Evolutionary conservation across 2,888 invertebrate genomes (phyloP).

Genomic region (Polyploca ridens): DNA sequence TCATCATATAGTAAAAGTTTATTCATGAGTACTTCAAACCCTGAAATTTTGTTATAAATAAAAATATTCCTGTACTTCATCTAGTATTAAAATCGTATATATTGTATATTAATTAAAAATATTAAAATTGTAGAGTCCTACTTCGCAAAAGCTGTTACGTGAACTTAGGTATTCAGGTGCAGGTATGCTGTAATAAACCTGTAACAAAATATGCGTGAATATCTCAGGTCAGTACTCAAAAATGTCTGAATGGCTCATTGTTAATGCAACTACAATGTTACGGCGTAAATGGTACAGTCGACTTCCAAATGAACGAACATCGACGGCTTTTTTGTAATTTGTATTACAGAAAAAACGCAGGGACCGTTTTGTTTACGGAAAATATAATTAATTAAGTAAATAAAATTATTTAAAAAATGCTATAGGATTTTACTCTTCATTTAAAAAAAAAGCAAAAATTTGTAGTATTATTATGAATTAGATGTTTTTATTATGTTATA

Average conservation of each 20-base stretch:
- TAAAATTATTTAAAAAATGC: too few relatives aligned
- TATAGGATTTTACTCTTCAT: too few relatives aligned
- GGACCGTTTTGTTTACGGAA: not conserved
- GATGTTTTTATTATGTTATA: too few relatives aligned
- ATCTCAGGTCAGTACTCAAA: constrained; percentile 23
- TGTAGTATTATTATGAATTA: too few relatives aligned
- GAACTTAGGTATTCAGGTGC: not conserved
- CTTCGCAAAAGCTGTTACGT: not conserved
- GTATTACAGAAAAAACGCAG: not conserved
- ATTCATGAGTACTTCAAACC: too few relatives aligned
- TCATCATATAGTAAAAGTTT: too few relatives aligned
- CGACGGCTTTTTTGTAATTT: not conserved
- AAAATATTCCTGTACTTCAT: too few relatives aligned
- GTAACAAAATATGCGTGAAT: constrained; percentile 14
- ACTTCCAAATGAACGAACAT: not conserved
- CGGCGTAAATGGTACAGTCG: constrained; percentile 13
- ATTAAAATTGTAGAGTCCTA: too few relatives aligned
- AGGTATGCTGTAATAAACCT: constrained; percentile 2
- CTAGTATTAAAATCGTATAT: too few relatives aligned
- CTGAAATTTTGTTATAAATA: too few relatives aligned
- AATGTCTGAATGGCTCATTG: constrained; percentile 51
- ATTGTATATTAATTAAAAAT: too few relatives aligned
- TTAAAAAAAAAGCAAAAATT: too few relatives aligned
- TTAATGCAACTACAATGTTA: constrained; percentile 29
- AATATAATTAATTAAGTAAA: not conserved